Evolutionary conservation across 2,888 invertebrate species (phyloP), one percentile per base, ranked within the genome.

Genomic region (Lordiphosa fenestrarum): DNA sequence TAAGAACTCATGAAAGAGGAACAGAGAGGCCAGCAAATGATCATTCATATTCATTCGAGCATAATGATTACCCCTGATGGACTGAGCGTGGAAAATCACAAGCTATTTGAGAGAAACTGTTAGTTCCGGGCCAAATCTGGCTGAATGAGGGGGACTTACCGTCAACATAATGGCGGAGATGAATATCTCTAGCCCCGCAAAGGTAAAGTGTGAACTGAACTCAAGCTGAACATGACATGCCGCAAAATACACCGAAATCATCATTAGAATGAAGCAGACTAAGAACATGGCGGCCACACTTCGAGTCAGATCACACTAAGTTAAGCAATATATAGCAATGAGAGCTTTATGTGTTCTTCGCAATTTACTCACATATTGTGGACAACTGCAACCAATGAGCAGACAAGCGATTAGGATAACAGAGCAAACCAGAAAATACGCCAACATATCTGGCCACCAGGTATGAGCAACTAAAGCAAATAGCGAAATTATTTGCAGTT

Each of bases 31-130:
- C 41, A 84, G 53, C 4, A 69, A 50, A 53, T 40, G 73, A 33
- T 86, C 82, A 15, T 69, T 63, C 6, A 69, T 33, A 25, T 69
- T 74, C 74, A 85, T 82, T 53, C 77, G 80, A 4, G 72, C 77
- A 53, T 73, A 73, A 3, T 80, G 72, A 9, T 71, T 67, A 0
- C 84, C 85, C 35, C 57, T 52, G 33, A 86, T 82, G 0, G 77
- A 75, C 50, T 85, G 85, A 0, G 69, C 71, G 42, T 86, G 82
- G 41, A 84, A 71, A 67, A 76, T 60, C 19, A 72, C 25, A 36
- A 82, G 72, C 85, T 75, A 23, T 3, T 19, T 21, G 5, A 7
- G 6, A 6, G 12, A 21, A 2, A 9, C n/a, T 15, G 7, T 10
- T 6, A 12, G 13, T 12, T 30, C 3, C 4, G 42, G 13, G 1